Evolutionary conservation across 2,888 invertebrate genomes (phyloP), one percentile per base, ranked within the genome.

Genomic region (Flexamia atlantica): DNA sequence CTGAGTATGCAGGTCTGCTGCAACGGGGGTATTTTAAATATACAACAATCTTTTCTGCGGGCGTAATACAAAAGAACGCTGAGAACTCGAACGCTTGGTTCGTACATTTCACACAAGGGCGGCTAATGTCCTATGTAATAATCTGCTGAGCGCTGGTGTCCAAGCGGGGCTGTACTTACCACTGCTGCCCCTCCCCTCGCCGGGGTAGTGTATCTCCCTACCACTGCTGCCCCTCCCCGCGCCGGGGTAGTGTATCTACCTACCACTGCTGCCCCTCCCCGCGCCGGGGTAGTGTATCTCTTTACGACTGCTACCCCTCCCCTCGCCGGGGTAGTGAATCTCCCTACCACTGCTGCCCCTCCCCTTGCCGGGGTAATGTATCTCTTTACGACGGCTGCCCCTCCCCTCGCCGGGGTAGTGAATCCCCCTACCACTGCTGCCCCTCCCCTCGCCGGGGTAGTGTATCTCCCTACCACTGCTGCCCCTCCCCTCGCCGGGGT

Each of bases 111-210:
- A 64, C 64, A 64, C 30, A 64, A 25, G 28, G 28, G 64, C 28
- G 30, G 64, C 28, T 64, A 64, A 64, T 20, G 64, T 12, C 64
- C 64, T 64, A 30, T 64, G 64, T 64, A 64, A 57, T 57, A 57
- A 64, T 30, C 28, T 0, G 17, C 30, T 14, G 28, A 17, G 30
- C 64, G 30, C 25, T 20, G 30, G 64, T 28, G 64, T 64, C 25
- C 64, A 1, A 28, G 64, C 28, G 64, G 20, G 74, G 32, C 30
- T 32, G 32, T 70, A 12, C 68, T 32, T 25, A 3, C 64, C 28
- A 7, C 68, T 17, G 12, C n/a, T 17, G 9, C 68, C 60, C 20
- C 40, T 12, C 40, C 40, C 40, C 40, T 12, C 50, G 50, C 10
- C 50, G 50, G 7, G 12, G 50, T n/a, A 74, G 40, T 74, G 74